Base-by-base conservation (phyloP, 92 coral and sea anemone genomes). In the Paramuricea clavata region DNA sequence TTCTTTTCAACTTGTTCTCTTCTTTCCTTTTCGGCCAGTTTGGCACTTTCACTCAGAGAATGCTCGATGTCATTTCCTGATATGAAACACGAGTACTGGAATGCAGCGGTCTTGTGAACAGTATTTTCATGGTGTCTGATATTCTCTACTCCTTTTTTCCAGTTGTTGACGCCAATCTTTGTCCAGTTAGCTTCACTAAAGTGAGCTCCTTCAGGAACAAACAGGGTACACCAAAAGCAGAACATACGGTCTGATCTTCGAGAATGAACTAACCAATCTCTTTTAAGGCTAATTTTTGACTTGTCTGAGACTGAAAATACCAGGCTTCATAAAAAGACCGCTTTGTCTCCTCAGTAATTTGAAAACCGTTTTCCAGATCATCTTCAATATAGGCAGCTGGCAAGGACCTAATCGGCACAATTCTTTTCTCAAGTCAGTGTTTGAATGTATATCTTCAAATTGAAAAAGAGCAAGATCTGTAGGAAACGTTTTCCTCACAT, bases 41-140 rank as follows among this genome's bases (percentile, higher is more conserved):
- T 49, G 1, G 57, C 4, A 49, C 57, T 49, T 49, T 49, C 57
- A 49, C 57, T 49, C 57, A 49, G 22, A 12, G 16, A 49, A 49
- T 49, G 57, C 57, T 12, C 12, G 57, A 49, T 49, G 57, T 49
- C 57, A 49, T 19, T 12, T 49, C 57, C 57, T 49, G 57, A 49
- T 12, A 49, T 49, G 12, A 49, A 49, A 49, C 15, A 49, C 57
- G 57, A 49, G 57, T 49, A 49, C 57, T 49, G 57, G 57, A 49
- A 49, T 49, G 57, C 57, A 49, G 57, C 57, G 57, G 57, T 49
- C 57, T 49, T 49, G 57, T 49, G 57, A 49, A 49, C 57, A 19
- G 57, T 49, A 16, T 49, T 49, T 49, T 49, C 57, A 49, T 49
- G 57, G 15, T 19, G 7, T 49, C 12, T 49, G 57, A 49, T 49